Evolutionary conservation across 64 coral and sea anemone species (phyloP), one percentile per base, ranked within the genome.

Genomic region (Montipora cactus): DNA sequence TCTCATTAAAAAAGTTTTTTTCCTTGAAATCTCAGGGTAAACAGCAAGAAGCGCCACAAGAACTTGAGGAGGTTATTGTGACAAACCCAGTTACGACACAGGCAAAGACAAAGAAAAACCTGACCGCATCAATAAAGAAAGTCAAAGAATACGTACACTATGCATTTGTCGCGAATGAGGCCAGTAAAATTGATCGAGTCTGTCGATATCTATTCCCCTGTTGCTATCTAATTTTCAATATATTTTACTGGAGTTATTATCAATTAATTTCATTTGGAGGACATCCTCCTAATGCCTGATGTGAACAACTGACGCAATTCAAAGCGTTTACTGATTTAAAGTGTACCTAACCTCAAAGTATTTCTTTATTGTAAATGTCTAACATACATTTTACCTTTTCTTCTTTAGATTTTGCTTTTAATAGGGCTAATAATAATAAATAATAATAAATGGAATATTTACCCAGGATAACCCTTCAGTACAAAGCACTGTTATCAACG

Each of bases 181-280:
- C 59, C 44, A 87, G 69, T 23, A 44, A 20, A 6, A 76, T 95
- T 67, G 93, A 95, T 12, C 77, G 83, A 83, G 62, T 91, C 0
- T 91, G 73, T 48, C 81, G 88, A 61, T 53, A 69, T 10, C 74
- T 91, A 44, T 95, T 90, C 44, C 93, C 88, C 3, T 53, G 59
- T 52, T 89, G 48, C 2, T 91, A 91, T 47, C 28, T 61, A 16
- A 19, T 95, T 9, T 91, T 95, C 44, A 78, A 79, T 80, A 5
- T 79, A 44, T n/a, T 76, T 14, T 92, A 77, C 37, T 93, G 79
- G 86, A 37, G 62, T 76, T 79, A 68, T 76, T 91, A 86, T 47
- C 28, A 69, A 71, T 47, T 86, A 15, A 18, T 46, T 19, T 49
- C 62, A 71, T 86, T 69, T 9, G 62, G 82, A 71, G 1, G 2